Conservation (phyloP, 2,888 invertebrate species). For the Limnephilus auricula region DNA sequence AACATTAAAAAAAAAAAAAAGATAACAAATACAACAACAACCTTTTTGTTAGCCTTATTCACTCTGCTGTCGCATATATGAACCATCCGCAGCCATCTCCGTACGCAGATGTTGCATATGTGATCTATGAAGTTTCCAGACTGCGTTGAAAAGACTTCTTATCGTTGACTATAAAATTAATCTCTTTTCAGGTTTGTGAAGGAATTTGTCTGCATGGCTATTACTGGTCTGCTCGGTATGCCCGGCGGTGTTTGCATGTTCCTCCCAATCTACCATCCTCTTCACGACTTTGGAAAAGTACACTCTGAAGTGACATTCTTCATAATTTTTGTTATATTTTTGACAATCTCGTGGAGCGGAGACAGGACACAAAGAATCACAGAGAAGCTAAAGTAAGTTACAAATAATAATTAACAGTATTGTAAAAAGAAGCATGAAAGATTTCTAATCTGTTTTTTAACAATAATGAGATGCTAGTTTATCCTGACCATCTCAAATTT, state of each 20-base stretch:
- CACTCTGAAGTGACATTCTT: slow-evolving; percentile 86
- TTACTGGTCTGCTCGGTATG: slow-evolving; percentile 83
- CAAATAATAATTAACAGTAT: slow-evolving; percentile 49
- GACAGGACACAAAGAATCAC: slow-evolving; percentile 74
- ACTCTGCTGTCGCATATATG: no score
- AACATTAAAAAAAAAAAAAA: no score
- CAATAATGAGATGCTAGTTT: not conserved
- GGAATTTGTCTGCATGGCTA: slow-evolving; percentile 77
- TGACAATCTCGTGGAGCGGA: slow-evolving; percentile 79
- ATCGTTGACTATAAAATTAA: not conserved
- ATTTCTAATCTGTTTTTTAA: no score
- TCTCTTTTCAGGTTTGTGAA: slow-evolving; percentile 73
- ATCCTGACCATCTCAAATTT: not conserved
- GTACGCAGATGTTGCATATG: no score
- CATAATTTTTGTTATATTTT: slow-evolving; percentile 80
- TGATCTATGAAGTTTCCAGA: no score
- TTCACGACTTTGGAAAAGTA: slow-evolving; percentile 83
- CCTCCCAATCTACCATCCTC: slow-evolving; percentile 85
- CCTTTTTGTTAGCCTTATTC: no score
- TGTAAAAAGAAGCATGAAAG: no score
- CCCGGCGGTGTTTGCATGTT: slow-evolving; percentile 86
- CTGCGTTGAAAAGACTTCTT: not conserved
- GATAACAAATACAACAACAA: not conserved
- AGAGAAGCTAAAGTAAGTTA: slow-evolving; percentile 67
- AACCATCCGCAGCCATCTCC: no score